Base-by-base conservation (phyloP, 2,797 vertebrate genomes). In the Microchirus variegatus region DNA sequence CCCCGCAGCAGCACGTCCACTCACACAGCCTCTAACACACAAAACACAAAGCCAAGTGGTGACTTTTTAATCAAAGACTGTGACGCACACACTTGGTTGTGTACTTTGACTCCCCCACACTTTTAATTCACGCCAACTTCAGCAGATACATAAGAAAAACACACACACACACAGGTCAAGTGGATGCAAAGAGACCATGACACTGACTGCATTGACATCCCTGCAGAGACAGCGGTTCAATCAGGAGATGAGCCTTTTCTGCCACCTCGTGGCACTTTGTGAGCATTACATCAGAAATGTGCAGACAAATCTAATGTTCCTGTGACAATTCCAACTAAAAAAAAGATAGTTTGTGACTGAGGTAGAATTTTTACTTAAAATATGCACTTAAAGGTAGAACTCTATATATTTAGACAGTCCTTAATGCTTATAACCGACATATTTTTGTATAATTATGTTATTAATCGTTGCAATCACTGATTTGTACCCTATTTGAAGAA, bases 1-100 rank as follows among this genome's bases (percentile, higher is more conserved):
- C 15, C 18, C 41, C 12, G 16, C 40, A 42, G 5, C 43, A 9
- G 38, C 38, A 17, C n/a, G 31, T 55, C 70, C 63, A 41, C 77
- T 4, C 55, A 73, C 73, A 19, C 51, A 48, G 10, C 26, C 64
- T 61, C 26, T 31, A 19, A 67, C 54, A 62, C 63, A 59, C 59
- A 75, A 41, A 59, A 62, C 42, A 63, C 53, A 60, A 67, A 60
- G 55, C 46, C 40, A 16, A 59, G 67, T 53, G 57, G 78, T 75
- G 76, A 85, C 83, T 73, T 70, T 82, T 87, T 84, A 83, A 79
- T 74, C 63, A 48, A 43, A 50, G 22, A 17, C 43, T 53, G 62
- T 73, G 65, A 77, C 57, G 40, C 52, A 70, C 52, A 70, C 56
- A 57, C 48, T 46, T 49, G 38, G 8, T 2, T 40, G 12, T 46